Base-by-base conservation (phyloP, 2,797 vertebrate genomes). In the Pseudochaenichthys georgianus region DNA sequence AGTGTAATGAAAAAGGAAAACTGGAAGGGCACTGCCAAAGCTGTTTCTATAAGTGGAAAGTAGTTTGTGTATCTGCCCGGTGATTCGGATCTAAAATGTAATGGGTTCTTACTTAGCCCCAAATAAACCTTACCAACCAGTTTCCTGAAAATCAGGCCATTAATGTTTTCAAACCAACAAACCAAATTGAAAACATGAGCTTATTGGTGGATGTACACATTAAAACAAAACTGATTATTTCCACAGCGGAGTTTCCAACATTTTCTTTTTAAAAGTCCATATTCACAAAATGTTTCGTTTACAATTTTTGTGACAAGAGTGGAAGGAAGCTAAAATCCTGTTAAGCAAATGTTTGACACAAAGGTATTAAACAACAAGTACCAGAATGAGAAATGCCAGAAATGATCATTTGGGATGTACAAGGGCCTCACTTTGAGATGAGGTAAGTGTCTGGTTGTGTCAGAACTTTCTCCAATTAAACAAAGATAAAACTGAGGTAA, bases 381-480 rank as follows among this genome's bases (percentile, higher is more conserved):
- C 3, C 17, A 23, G 28, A 65, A 15, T 48, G 38, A 68, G 61
- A 72, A 77, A 54, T 41, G 48, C 50, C 50, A 50, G 19, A 60
- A 51, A 77, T 74, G 64, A 64, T 77, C 62, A 76, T 7, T 63
- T 51, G 28, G 41, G 64, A 80, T 78, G 70, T 64, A 58, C 70
- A 53, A 10, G 55, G 52, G 74, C 47, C 73, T 60, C 59, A 57
- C 21, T 62, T 61, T 55, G n/a, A 72, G 71, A 60, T 81, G 57
- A 79, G 58, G 76, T 74, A 75, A 67, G 72, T 87, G 84, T 77
- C 73, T 81, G 59, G 23, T 52, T 63, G 72, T 81, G 23, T 23
- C 19, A 19, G 19, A 19, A 19, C 19, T 19, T 19, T 19, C 19
- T 19, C 19, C 19, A 19, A 19, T 19, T 19, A 19, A 19, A 19